A percentile compares a stretch with the other conserved stretches of the same genome.
Conservation (phyloP, 1,140 invertebrate genomes). For the Drosophila mauritiana region DNA sequence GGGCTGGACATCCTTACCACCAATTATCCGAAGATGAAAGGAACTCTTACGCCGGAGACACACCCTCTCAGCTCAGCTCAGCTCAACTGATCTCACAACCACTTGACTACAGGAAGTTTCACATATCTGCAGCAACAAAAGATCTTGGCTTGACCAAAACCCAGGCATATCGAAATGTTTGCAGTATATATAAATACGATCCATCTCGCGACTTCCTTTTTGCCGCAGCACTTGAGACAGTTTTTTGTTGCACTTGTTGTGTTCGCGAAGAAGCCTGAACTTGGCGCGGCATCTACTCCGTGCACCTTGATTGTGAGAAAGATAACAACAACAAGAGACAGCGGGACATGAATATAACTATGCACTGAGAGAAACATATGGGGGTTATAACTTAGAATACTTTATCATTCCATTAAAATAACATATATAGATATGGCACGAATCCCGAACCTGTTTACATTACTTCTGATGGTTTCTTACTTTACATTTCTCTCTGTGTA, state of each 20-base stretch:
- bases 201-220: conserved; percentile 70
- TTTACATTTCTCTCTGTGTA: conserved; percentile 2
- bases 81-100: conserved; percentile 59
- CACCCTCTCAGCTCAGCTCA: conserved; percentile 62
- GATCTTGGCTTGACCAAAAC: conserved; percentile 56
- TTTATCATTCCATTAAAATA: too few species aligned
- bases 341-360: conserved; percentile 25
- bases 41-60: conserved; percentile 55
- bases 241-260: conserved; percentile 72
- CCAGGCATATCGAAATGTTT: conserved; percentile 47
- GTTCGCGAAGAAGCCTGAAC: conserved; percentile 26
- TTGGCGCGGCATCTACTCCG: conserved; percentile 52
- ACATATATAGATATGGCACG: too few species aligned
- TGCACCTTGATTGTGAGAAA: conserved; percentile 82
- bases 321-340: conserved; percentile 57
- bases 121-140: conserved; percentile 73
- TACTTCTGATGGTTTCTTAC: too few species aligned
- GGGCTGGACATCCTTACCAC: conserved; percentile 49
- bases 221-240: conserved; percentile 71
- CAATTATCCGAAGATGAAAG: conserved; percentile 58
- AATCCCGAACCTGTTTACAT: too few species aligned
- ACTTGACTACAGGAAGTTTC: conserved; percentile 80
- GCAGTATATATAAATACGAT: conserved; percentile 36
- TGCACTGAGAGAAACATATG: conserved; percentile 2
- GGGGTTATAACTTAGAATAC: not conserved